phyloP scores from a whole-genome alignment of 23 tunicate species.

The Halocynthia roretzi region DNA sequence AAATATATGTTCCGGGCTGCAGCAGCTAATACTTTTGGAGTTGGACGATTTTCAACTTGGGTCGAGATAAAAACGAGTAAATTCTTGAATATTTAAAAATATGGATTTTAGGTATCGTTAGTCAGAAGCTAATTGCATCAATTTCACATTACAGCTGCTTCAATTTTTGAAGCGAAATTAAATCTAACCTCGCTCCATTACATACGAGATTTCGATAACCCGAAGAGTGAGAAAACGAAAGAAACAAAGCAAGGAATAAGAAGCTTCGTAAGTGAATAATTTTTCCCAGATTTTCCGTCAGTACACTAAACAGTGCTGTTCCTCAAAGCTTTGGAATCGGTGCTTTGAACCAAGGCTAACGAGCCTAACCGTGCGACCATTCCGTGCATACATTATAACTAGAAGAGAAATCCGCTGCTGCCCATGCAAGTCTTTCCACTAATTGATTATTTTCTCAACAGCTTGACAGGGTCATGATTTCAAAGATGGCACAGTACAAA shows the following conservation, averaged over 20 bases:
- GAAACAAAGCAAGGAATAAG: conserved; percentile 9
- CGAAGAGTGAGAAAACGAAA: neutral
- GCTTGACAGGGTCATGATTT: conserved; percentile 28
- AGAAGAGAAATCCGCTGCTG: too few relatives aligned
- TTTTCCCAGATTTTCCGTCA: neutral
- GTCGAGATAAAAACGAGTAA: conserved; percentile 48
- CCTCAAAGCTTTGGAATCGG: too few relatives aligned
- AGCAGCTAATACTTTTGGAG: conserved; percentile 29
- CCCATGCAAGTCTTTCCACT: too few relatives aligned
- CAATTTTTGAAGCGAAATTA: conserved; percentile 36
- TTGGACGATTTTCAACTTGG: conserved; percentile 61
- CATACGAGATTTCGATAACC: neutral
- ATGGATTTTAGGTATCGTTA: neutral
- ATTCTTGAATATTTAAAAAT: neutral
- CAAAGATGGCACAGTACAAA: conserved; percentile 46
- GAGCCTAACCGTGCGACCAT: too few relatives aligned
- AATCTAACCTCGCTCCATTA: conserved; percentile 39
- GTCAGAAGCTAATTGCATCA: too few relatives aligned
- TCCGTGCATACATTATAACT: too few relatives aligned
- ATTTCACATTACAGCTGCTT: conserved; percentile 31
- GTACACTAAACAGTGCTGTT: too few relatives aligned
- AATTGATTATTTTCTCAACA: neutral
- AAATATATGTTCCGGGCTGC: conserved; percentile 64
- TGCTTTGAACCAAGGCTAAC: neutral
- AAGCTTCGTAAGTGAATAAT: conserved; percentile 16